phyloP scores from a whole-genome alignment of 92 coral and sea anemone species.

The Paramuricea clavata region DNA sequence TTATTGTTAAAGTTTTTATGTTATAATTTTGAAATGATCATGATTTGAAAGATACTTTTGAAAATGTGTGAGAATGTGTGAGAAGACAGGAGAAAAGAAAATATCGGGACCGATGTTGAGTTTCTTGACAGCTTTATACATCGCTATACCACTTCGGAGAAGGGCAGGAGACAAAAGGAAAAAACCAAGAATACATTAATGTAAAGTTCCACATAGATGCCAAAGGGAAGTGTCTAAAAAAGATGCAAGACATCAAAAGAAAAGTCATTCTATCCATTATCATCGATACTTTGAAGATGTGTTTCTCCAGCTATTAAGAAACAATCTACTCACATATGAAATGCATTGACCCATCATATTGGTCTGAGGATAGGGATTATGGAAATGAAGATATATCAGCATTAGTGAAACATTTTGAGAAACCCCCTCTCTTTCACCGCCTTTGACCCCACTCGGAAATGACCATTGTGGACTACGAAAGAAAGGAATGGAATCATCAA shows the following conservation, averaged over 20 bases:
- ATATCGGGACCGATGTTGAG: constrained; percentile 25
- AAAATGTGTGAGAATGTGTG: too few species aligned
- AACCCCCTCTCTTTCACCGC: constrained; percentile 45
- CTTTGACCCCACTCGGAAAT: constrained; percentile 22
- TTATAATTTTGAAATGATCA: too few species aligned
- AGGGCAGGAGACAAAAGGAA: constrained; percentile 28
- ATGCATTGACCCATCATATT: constrained; percentile 33
- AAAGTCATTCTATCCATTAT: constrained; percentile 41
- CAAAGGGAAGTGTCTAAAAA: too few species aligned
- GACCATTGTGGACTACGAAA: constrained; percentile 32
- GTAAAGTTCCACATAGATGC: constrained; percentile 24
- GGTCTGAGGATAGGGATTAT: constrained; percentile 26
- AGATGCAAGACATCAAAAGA: constrained; percentile 28
- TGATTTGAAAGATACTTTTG: too few species aligned
- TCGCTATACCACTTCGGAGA: background rate
- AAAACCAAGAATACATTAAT: background rate
- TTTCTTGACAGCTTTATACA: constrained; percentile 13
- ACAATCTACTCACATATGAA: constrained; percentile 30
- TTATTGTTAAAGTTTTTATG: too few species aligned
- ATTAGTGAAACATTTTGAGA: constrained; percentile 43
- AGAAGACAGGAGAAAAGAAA: constrained; percentile 3
- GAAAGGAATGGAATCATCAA: constrained; percentile 37
- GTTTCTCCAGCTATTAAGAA: constrained; percentile 27
- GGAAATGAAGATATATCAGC: constrained; percentile 26
- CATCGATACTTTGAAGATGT: constrained; percentile 25